Percentiles rank a stretch among this genome's conserved stretches.
Conservation (phyloP, 2,113 vertebrate species). For the Poicephalus meyeri region DNA sequence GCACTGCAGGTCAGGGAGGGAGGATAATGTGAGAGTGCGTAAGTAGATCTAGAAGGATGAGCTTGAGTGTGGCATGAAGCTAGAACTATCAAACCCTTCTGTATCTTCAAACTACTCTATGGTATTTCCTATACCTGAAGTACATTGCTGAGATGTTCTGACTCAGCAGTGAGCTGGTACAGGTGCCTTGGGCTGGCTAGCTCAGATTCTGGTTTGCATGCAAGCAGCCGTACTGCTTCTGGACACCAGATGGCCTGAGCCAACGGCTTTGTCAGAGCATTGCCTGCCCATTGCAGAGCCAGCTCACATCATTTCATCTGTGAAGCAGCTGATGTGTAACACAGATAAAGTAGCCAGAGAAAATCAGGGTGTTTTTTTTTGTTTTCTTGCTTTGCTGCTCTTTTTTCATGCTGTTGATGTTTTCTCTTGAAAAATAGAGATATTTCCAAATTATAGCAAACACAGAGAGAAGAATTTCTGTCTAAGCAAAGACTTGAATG, state of each 20-base stretch:
- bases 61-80: not conserved
- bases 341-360: not conserved
- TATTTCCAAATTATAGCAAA: not conserved
- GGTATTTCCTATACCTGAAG: not conserved
- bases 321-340: not conserved
- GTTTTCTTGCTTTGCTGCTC: not conserved
- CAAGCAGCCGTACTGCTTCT: not conserved
- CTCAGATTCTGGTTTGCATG: not conserved
- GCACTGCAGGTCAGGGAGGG: not conserved
- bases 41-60: not conserved
- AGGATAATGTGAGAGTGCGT: not conserved
- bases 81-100: not conserved
- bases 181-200: not conserved
- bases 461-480: not conserved
- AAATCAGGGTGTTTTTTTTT: not conserved
- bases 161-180: not conserved
- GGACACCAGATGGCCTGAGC: constrained; percentile 27
- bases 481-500: not conserved
- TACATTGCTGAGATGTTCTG: not conserved
- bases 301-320: not conserved
- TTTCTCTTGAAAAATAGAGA: not conserved
- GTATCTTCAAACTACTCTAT: not conserved
- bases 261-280: not conserved
- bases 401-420: not conserved
- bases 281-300: not conserved